Evolutionary conservation across 2,113 vertebrate species (phyloP).

Genomic region (Physeter macrocephalus): DNA sequence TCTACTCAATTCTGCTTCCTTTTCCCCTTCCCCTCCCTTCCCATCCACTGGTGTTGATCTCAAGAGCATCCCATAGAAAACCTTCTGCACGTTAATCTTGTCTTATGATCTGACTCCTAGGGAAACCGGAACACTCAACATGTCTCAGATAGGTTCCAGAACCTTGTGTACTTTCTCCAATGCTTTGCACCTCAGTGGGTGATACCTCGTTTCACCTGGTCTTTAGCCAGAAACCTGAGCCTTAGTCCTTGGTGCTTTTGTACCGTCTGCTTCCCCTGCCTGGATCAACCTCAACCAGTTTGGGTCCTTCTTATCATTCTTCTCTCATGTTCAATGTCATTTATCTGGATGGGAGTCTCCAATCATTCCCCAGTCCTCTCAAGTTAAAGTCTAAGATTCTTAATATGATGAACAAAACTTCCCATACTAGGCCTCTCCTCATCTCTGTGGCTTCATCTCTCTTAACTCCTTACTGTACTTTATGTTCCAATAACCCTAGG

Average conservation of each 20-base stretch:
- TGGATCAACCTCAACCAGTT: background rate
- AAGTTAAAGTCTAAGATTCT: background rate
- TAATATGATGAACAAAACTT: background rate
- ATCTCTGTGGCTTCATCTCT: background rate
- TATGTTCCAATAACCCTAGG: background rate
- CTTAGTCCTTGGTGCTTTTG: background rate
- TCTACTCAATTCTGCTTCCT: background rate
- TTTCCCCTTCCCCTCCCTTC: background rate
- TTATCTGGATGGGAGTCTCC: background rate
- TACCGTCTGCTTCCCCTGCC: background rate
- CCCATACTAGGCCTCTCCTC: background rate
- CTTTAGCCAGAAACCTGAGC: background rate
- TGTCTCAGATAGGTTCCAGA: background rate
- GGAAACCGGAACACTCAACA: background rate
- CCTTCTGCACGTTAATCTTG: background rate
- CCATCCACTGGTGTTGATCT: background rate
- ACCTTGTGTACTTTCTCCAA: background rate
- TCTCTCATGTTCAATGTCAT: background rate
- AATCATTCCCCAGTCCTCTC: background rate
- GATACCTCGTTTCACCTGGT: background rate
- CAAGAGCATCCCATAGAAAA: background rate
- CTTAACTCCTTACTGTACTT: background rate
- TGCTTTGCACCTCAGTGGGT: background rate
- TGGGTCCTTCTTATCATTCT: background rate
- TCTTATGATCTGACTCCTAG: background rate